These are phyloP conservation scores for Boloria selene DNA, from an alignment of 2,888 invertebrate species.

Conservation along the genomic window DNA sequence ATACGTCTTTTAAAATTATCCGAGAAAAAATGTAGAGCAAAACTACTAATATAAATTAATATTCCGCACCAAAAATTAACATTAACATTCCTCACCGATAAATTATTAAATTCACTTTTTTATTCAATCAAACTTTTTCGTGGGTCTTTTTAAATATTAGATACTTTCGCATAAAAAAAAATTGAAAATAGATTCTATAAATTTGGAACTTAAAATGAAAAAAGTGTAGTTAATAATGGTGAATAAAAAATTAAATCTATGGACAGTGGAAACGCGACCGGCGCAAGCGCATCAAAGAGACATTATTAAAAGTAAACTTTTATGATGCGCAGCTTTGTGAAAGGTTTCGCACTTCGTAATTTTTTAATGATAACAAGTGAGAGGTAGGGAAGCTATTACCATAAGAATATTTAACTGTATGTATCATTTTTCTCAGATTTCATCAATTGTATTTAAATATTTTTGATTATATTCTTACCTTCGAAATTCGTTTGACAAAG, in stretches of 20 bases:
- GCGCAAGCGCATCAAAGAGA: constrained; percentile 38
- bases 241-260: no score
- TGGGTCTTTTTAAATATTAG: no score
- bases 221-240: background rate
- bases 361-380: constrained; percentile 35
- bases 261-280: constrained; percentile 47
- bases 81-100: background rate
- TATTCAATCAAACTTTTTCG: no score
- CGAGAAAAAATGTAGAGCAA: background rate
- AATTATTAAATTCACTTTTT: no score
- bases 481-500: no score
- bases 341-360: constrained; percentile 34
- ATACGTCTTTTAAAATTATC: background rate
- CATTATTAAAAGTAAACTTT: constrained; percentile 24
- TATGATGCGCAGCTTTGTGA: constrained; percentile 21
- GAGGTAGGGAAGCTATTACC: constrained; percentile 16
- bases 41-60: background rate
- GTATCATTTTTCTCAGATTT: constrained; percentile 13
- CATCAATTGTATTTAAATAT: background rate
- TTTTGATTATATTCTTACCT: background rate
- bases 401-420: constrained; percentile 15
- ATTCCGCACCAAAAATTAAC: background rate
- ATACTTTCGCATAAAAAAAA: no score
- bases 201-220: background rate
- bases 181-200: no score